These are phyloP conservation scores for Phrixothrix hirtus DNA, from an alignment of 2,888 invertebrate species.

Conservation along the genomic window DNA sequence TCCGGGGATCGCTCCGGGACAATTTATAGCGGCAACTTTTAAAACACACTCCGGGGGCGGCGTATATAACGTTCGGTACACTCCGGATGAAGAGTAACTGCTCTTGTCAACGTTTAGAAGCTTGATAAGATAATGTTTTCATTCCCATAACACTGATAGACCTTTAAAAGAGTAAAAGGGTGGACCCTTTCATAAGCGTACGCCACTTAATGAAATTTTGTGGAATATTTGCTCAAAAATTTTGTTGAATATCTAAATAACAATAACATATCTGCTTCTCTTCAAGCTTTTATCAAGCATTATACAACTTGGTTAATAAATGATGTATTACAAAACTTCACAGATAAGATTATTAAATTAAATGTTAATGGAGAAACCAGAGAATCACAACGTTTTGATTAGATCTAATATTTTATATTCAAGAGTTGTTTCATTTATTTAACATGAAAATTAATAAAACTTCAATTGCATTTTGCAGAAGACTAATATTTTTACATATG, in stretches of 20 bases:
- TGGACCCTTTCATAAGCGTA: conserved; percentile 3
- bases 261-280: neutral
- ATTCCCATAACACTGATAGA: conserved; percentile 16
- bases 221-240: too few relatives aligned
- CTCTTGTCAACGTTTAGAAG: conserved; percentile 34
- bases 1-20: conserved; percentile 58
- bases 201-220: neutral
- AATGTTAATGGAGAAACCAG: neutral
- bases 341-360: neutral
- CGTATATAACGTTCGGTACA: conserved; percentile 55
- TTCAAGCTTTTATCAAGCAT: neutral
- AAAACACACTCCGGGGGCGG: conserved; percentile 56
- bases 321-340: neutral
- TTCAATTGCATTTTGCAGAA: too few relatives aligned
- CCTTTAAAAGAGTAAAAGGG: conserved; percentile 15
- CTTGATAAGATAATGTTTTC: conserved; percentile 29
- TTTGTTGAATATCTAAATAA: neutral
- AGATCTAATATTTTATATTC: too few relatives aligned
- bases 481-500: conserved; percentile 46
- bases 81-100: conserved; percentile 42
- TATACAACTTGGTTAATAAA: neutral
- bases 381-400: neutral
- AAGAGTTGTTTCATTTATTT: too few relatives aligned
- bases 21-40: conserved; percentile 59
- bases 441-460: too few relatives aligned